Evolutionary conservation across 2,113 vertebrate genomes (phyloP).

Genomic region (Platycercus adscitus): DNA sequence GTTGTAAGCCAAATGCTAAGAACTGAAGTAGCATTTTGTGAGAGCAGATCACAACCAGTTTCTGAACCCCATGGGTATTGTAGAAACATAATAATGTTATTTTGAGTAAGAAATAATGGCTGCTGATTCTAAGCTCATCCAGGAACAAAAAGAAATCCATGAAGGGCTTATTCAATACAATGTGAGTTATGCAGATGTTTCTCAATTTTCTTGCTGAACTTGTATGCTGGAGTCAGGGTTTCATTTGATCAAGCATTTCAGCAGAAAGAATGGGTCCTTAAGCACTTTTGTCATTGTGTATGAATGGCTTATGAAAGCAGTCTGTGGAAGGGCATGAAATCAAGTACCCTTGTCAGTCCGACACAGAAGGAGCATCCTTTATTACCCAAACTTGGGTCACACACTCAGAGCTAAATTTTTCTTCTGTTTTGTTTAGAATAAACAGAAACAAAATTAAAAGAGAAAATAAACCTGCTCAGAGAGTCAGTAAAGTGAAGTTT

Average conservation of each 20-base stretch:
- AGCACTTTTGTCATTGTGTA: not conserved
- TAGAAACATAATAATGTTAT: conserved; percentile 17
- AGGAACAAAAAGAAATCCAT: not conserved
- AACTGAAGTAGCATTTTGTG: not conserved
- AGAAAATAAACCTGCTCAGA: not conserved
- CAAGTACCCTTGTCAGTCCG: not conserved
- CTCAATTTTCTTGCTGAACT: not conserved
- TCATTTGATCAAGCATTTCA: not conserved
- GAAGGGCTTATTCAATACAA: not conserved
- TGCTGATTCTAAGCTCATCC: conserved; percentile 43
- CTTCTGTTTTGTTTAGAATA: not conserved
- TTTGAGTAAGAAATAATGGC: conserved; percentile 30
- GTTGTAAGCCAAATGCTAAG: not conserved
- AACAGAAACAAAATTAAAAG: not conserved
- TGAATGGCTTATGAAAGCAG: not conserved
- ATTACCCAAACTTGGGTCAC: not conserved
- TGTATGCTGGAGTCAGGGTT: not conserved
- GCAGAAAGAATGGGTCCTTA: not conserved
- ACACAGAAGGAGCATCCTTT: not conserved
- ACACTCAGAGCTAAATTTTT: not conserved
- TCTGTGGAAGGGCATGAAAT: not conserved
- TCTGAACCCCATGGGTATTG: not conserved
- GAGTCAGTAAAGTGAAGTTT: not conserved
- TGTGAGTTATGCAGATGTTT: conserved; percentile 27
- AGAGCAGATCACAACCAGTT: not conserved